phyloP scores from a whole-genome alignment of 2,888 invertebrate species.

The Andrena flavipes region DNA sequence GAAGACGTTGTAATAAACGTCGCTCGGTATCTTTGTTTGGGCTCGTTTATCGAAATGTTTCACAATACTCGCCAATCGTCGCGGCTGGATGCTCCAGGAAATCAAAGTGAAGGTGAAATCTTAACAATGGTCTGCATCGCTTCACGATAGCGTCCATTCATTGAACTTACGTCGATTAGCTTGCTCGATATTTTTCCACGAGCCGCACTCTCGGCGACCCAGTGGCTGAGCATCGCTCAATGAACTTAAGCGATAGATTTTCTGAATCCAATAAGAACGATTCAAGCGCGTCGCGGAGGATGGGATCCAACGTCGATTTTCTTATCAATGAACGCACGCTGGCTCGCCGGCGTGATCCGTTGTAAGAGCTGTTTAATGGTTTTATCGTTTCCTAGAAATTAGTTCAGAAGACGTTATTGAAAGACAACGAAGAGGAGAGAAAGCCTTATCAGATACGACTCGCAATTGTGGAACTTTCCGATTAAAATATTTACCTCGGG shows the following conservation, averaged over 20 bases:
- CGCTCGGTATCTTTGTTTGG: not conserved
- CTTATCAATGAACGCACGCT: no score
- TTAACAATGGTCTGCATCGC: constrained; percentile 4
- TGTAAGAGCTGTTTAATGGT: no score
- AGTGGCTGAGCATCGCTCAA: no score
- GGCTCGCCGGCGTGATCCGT: no score
- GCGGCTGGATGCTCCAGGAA: not conserved
- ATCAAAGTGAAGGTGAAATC: not conserved
- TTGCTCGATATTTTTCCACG: not conserved
- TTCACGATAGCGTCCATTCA: not conserved
- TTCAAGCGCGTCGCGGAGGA: no score
- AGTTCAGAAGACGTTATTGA: no score
- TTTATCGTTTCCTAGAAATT: no score
- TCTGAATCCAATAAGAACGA: no score
- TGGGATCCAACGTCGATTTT: no score
- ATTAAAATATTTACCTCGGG: not conserved
- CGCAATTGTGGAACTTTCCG: not conserved
- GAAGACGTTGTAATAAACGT: not conserved
- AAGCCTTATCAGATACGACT: no score
- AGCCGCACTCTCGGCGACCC: not conserved
- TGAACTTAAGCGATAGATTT: no score
- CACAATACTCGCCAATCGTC: not conserved
- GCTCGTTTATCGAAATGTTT: not conserved
- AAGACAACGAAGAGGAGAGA: no score
- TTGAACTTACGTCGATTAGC: not conserved